Percentiles rank a stretch among this genome's conserved stretches.
These are phyloP conservation scores for Brachylomia viminalis DNA, from an alignment of 2,888 invertebrate species.

Conservation along the genomic window DNA sequence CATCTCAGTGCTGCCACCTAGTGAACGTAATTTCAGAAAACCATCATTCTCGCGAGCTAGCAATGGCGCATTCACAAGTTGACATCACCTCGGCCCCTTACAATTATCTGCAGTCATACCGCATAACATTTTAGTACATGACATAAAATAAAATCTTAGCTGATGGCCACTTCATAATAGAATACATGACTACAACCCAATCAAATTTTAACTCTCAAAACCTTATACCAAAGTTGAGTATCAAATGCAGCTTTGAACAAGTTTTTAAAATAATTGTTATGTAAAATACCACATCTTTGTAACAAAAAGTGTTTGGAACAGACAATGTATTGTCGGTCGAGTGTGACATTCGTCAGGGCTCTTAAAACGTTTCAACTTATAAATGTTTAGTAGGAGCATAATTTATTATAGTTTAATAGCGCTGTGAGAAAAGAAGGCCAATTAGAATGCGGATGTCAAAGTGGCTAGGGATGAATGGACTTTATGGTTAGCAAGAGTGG, in stretches of 20 bases:
- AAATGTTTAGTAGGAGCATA: constrained; percentile 39
- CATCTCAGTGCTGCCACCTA: too few species aligned
- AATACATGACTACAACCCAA: background rate
- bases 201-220: constrained; percentile 8
- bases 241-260: background rate
- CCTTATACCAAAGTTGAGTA: rapidly evolving
- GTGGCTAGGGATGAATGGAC: constrained; percentile 10
- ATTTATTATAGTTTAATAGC: background rate
- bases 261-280: constrained; percentile 68
- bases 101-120: constrained; percentile 6
- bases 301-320: constrained; percentile 58
- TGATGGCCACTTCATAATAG: background rate
- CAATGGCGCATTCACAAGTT: background rate
- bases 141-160: constrained; percentile 20
- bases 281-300: constrained; percentile 67
- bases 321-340: constrained; percentile 50
- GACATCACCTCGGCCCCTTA: background rate
- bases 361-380: constrained; percentile 66
- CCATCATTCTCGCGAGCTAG: background rate
- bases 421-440: constrained; percentile 24
- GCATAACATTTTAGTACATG: constrained; percentile 5
- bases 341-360: constrained; percentile 73
- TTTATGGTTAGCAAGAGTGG: background rate
- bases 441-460: constrained; percentile 44
- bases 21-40: too few species aligned